Evolutionary conservation across 1,140 invertebrate genomes (phyloP), one percentile per base, ranked within the genome.

Genomic region (Thalassaphorura encarpata): DNA sequence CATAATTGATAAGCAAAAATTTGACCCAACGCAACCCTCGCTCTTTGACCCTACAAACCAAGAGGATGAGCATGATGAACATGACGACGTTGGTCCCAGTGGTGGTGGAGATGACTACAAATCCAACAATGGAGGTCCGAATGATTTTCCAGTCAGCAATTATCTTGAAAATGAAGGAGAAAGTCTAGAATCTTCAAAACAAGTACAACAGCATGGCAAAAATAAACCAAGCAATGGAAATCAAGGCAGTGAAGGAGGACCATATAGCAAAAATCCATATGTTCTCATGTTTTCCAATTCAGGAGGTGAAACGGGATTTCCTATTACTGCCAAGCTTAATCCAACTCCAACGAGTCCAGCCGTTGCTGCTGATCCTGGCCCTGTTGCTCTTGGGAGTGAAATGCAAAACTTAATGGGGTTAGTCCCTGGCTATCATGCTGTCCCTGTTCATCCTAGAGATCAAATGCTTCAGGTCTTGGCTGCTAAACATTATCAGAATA

Each of bases 211-310:
- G 13, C 19, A 23, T 26, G 45, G 15, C 13, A 11, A 11, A 11
- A 43, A 43, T 5, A 19, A 43, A 43, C 41, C 41, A 19, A 21
- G 13, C 6, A 19, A 43, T 43, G 11, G 21, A 39, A 11, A 36
- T n/a, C 6, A 42, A 46, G n/a, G 5, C 31, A 40, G 5, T n/a
- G 16, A 19, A 47, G 8, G 5, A 21, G 48, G 4, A 8, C 24
- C 18, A n/a, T n/a, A n/a, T 27, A 65, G 63, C 42, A 54, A 65
- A 6, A 53, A 53, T 29, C 60, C 63, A 3, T 65, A 65, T 46
- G 59, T 65, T n/a, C 50, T 65, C 0, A 65, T 65, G 63, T 65
- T 65, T 36, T 60, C 60, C 19, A 36, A 49, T n/a, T n/a, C 58
- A 24, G 53, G 41, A 16, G 48, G 27, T 0, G 47, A 52, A 42